Evolutionary conservation across 2,113 vertebrate genomes (phyloP).

Genomic region (Poicephalus meyeri): DNA sequence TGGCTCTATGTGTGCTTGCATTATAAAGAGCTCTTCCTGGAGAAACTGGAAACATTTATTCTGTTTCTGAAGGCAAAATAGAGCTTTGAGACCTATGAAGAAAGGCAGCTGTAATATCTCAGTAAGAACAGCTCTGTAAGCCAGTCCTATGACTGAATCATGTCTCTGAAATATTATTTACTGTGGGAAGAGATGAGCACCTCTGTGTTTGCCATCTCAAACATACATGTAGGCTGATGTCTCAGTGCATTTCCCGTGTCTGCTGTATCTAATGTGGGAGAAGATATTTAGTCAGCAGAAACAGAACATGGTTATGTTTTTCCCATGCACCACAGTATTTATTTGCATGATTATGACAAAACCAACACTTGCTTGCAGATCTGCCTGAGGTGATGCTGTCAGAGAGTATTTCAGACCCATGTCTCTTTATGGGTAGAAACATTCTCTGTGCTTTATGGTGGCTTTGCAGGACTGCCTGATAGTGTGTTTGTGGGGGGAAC

Average conservation of each 20-base stretch:
- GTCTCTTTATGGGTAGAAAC: neutral
- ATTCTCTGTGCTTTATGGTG: fast-evolving
- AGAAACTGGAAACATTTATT: neutral
- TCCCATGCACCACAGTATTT: neutral
- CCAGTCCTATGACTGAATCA: fast-evolving
- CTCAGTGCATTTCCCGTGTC: neutral
- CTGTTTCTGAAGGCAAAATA: neutral
- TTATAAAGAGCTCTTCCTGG: neutral
- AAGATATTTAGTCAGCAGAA: neutral
- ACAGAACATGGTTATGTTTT: neutral
- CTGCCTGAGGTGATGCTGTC: neutral
- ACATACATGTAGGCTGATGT: neutral
- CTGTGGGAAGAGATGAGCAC: neutral
- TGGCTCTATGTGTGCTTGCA: neutral
- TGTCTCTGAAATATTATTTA: neutral
- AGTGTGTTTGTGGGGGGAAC: fast-evolving
- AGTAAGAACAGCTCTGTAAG: neutral
- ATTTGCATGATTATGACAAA: neutral
- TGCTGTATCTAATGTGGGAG: neutral
- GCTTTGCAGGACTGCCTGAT: neutral
- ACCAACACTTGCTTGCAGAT: neutral
- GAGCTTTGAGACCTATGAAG: neutral
- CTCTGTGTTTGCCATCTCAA: neutral
- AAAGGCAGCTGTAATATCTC: neutral
- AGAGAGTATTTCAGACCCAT: neutral